Evolutionary conservation across 2,797 vertebrate species (phyloP).

Genomic region (Neosalanx taihuensis): DNA sequence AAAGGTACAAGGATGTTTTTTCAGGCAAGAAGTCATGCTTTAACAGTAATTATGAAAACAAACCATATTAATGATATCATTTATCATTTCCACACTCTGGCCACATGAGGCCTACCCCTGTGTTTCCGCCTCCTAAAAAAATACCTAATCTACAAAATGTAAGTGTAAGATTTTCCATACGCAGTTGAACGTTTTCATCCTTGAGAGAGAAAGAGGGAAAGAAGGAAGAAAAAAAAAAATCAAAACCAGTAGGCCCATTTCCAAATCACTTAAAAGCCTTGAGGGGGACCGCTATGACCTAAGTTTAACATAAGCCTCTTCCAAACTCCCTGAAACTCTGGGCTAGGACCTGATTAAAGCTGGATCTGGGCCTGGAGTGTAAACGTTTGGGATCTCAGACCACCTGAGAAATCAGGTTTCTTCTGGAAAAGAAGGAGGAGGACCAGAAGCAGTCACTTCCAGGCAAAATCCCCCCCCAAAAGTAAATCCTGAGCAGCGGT

Average conservation of each 20-base stretch:
- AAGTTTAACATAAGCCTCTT: constrained; percentile 37
- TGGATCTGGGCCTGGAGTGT: constrained; percentile 30
- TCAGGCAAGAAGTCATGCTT: constrained; percentile 58
- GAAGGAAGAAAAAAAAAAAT: background rate
- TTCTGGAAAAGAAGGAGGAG: constrained; percentile 28
- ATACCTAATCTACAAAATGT: constrained; percentile 46
- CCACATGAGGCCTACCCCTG: constrained; percentile 44
- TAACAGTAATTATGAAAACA: constrained; percentile 73
- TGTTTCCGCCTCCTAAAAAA: constrained; percentile 50
- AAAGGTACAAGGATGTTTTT: constrained; percentile 68
- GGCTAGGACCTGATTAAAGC: constrained; percentile 39
- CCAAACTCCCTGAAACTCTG: constrained; percentile 38
- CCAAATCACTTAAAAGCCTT: constrained; percentile 41
- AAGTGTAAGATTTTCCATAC: constrained; percentile 53
- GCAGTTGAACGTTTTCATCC: constrained; percentile 31
- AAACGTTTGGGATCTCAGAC: constrained; percentile 30
- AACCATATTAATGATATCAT: constrained; percentile 73
- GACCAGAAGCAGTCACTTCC: background rate
- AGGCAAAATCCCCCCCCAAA: background rate
- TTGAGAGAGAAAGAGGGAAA: background rate
- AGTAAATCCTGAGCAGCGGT: background rate
- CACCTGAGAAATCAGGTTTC: constrained; percentile 32
- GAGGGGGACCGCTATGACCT: constrained; percentile 32
- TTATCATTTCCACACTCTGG: constrained; percentile 70
- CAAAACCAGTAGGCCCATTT: constrained; percentile 29